Base-by-base conservation (phyloP, 92 coral and sea anemone species). In the Zoanthus sansibaricus region DNA sequence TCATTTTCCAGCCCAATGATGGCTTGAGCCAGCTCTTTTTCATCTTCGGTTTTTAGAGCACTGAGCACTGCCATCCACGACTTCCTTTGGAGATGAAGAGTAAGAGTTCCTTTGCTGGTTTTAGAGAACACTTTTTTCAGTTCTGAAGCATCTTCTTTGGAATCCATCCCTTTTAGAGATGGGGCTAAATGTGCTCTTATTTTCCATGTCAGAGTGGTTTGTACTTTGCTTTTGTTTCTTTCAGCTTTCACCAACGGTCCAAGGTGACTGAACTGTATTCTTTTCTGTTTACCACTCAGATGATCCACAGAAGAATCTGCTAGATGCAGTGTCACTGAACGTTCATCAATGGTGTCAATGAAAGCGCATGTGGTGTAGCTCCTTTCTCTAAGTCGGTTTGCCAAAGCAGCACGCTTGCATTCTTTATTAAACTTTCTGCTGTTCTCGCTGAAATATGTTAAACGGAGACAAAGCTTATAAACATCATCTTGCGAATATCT, bases 391-490 rank as follows among this genome's bases (percentile, higher is more conserved):
- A 97, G 90, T 32, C 74, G 51, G 46, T 74, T 82, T 11, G 99
- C 97, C 75, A 91, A 75, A 18, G 49, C 83, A 16, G 92, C 79
- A 62, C 93, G 95, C 71, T 86, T 93, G 66, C 94, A 95, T 69
- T 88, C 92, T 77, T 77, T 93, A 1, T 84, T 94, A 75, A 95
- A 97, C 56, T 90, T 91, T 33, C 86, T 58, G 45, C 90, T 55
- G 70, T 95, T 93, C 72, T 87, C 93, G 7, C 71, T 67, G n/a
- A 91, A 62, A 55, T 90, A 95, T 8, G 95, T 97, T 77, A 91
- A 90, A 31, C 98, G 94, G 52, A 93, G 95, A 71, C 99, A 97
- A 70, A 95, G 85, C 32, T 78, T 82, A 25, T 93, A 20, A 16
- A 97, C 72, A 11, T 93, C 96, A 13, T 93, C 95, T 55, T 75